A percentile compares a stretch with the other conserved stretches of the same genome.
Evolutionary conservation across 2,113 vertebrate genomes (phyloP).

Genomic region (Sylvia atricapilla): DNA sequence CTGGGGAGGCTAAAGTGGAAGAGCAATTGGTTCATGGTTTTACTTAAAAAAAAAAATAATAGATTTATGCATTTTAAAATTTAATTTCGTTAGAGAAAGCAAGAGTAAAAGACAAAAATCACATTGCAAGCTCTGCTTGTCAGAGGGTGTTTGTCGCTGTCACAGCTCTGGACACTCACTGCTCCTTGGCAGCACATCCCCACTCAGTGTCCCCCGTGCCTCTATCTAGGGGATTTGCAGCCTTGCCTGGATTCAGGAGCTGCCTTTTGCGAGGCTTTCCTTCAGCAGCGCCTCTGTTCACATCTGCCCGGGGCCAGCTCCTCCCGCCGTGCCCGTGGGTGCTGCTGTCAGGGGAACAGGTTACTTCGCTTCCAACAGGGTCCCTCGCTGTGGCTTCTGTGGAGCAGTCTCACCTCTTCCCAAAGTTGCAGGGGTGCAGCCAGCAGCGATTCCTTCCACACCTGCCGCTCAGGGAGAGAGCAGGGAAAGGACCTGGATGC

Average conservation of each 20-base stretch:
- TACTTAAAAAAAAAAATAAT: background rate
- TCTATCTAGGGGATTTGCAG: background rate
- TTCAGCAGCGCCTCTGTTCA: background rate
- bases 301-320: background rate
- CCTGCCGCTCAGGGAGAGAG: background rate
- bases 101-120: background rate
- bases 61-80: background rate
- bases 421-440: background rate
- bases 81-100: background rate
- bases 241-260: background rate
- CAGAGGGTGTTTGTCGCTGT: background rate
- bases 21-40: background rate
- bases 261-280: background rate
- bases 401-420: background rate
- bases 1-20: background rate
- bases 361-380: background rate
- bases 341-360: background rate
- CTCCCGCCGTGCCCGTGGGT: rapidly evolving
- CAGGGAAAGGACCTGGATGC: background rate
- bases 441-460: rapidly evolving
- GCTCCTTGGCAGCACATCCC: background rate
- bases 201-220: rapidly evolving
- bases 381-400: background rate
- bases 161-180: background rate
- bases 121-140: background rate